phyloP scores from a whole-genome alignment of 23 tunicate species.

The Trididemnum miniatum region DNA sequence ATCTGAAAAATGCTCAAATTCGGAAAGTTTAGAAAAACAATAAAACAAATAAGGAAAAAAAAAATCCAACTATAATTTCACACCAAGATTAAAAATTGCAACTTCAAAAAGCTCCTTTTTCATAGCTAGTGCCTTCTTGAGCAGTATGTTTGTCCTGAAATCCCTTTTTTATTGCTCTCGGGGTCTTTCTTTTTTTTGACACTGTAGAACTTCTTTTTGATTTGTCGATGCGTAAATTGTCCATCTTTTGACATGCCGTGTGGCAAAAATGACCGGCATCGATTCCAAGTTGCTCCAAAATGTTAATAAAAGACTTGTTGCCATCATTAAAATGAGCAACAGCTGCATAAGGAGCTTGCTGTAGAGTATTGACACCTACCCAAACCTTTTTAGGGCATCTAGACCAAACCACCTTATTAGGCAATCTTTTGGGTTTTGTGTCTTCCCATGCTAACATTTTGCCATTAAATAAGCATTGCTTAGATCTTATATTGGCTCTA shows the following conservation, averaged over 20 bases:
- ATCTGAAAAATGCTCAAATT: background rate
- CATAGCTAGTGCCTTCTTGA: background rate
- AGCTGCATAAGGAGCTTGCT: slow-evolving; percentile 10
- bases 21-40: background rate
- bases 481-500: slow-evolving; percentile 18
- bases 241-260: slow-evolving; percentile 1
- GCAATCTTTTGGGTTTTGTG: slow-evolving; percentile 22
- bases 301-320: background rate
- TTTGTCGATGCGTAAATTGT: background rate
- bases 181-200: slow-evolving; percentile 16
- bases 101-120: slow-evolving; percentile 3
- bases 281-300: slow-evolving; percentile 1
- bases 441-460: slow-evolving; percentile 20
- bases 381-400: slow-evolving; percentile 23
- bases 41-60: slow-evolving; percentile 3
- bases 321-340: slow-evolving; percentile 29
- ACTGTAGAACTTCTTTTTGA: background rate
- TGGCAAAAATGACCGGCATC: slow-evolving; percentile 9
- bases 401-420: slow-evolving; percentile 10
- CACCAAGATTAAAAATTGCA: background rate
- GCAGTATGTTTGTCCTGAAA: background rate
- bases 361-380: background rate
- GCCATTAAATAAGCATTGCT: slow-evolving; percentile 8
- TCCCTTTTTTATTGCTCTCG: slow-evolving; percentile 9
- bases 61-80: background rate